These are phyloP conservation scores for Chaetops frenatus DNA, from an alignment of 2,113 vertebrate species.

Conservation along the genomic window DNA sequence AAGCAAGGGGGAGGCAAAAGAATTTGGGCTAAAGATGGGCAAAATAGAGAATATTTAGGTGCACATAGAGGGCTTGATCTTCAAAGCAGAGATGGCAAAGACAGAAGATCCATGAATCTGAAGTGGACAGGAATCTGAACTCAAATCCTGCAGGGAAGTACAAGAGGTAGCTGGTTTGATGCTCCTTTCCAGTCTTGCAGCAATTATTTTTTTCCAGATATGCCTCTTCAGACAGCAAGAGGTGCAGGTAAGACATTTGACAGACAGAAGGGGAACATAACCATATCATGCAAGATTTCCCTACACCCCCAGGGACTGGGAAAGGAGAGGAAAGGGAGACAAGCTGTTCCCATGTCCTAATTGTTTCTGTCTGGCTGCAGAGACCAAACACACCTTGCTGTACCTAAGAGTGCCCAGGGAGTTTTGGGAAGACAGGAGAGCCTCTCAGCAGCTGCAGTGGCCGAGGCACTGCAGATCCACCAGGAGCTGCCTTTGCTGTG, in stretches of 20 bases:
- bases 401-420: no score
- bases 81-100: neutral
- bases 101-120: neutral
- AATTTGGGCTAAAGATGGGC: neutral
- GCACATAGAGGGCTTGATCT: neutral
- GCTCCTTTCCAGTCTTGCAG: neutral
- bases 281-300: neutral
- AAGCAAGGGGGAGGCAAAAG: neutral
- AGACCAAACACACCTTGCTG: neutral
- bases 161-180: neutral
- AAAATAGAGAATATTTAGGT: neutral
- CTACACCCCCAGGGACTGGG: neutral
- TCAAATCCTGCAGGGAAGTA: neutral
- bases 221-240: neutral
- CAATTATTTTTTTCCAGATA: neutral
- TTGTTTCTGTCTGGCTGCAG: neutral
- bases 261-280: neutral
- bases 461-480: neutral
- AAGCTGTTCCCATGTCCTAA: accelerated
- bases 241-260: neutral
- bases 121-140: neutral
- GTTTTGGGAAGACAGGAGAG: neutral
- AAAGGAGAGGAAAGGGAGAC: neutral
- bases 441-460: neutral
- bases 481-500: neutral